Evolutionary conservation across 2,888 invertebrate genomes (phyloP), one percentile per base, ranked within the genome.

Genomic region (Drosophila merina): DNA sequence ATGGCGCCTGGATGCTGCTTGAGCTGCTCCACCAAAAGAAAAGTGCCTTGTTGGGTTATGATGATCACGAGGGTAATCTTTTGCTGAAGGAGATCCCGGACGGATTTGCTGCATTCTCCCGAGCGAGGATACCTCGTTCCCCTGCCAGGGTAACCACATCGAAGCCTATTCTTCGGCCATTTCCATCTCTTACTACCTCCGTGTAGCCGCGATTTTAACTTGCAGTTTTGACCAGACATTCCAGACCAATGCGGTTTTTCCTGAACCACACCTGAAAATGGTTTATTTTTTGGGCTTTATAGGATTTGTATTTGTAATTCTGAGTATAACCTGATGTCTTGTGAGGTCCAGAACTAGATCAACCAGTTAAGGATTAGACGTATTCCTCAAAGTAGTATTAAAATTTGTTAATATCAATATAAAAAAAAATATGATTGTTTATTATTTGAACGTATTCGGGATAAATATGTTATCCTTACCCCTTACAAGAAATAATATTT

Each of bases 171-270:
- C 95, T 92, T 56, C 86, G 89, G 25, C 89, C 88, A 3, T 91
- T 90, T 20, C 85, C 77, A 58, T 83, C 75, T 44, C 94, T 90
- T 0, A 94, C 87, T 91, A 95, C 95, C 88, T 95, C 94, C 0
- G 95, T 95, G 76, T 93, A 94, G n/a, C n/a, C n/a, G n/a, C n/a
- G n/a, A n/a, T 10, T 7, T 56, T 40, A 0, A 45, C 49, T 0
- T 20, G 74, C 44, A 90, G 81, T 2, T 89, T 81, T 36, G 89
- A 77, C 26, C 93, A 80, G 26, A 90, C 75, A n/a, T 90, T 84
- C 69, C 93, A 93, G 0, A 95, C 91, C 45, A 94, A 77, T 0
- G 95, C 95, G 2, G 95, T 95, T 89, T 95, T 95, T 0, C 95
- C 95, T 1, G 14, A 14, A 14, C 14, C 60, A 94, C 91, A 44